Percentiles rank a stretch among this genome's conserved stretches.
phyloP scores from a whole-genome alignment of 2,113 vertebrate species.

The Phodopus roborovskii region DNA sequence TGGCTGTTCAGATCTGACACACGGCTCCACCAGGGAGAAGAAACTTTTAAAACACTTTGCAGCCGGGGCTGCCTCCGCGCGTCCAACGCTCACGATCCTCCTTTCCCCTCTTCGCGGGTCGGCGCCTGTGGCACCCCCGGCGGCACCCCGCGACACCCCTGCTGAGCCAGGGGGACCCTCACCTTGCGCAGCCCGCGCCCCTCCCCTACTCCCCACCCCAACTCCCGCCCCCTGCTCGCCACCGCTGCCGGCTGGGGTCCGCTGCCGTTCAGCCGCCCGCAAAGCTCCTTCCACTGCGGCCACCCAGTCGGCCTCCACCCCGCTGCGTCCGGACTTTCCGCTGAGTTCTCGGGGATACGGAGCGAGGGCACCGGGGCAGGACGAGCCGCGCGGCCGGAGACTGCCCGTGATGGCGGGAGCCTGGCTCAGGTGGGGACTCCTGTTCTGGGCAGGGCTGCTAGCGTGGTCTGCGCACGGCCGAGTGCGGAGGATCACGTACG shows the following conservation, averaged over 20 bases:
- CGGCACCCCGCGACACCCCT: not conserved
- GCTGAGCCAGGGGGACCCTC: conserved; percentile 2
- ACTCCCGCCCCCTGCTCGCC: conserved; percentile 70
- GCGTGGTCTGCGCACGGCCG: conserved; percentile 86
- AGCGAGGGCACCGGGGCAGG: conserved; percentile 40
- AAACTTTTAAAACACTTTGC: conserved; percentile 89
- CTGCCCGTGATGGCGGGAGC: conserved; percentile 87
- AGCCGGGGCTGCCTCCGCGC: conserved; percentile 69
- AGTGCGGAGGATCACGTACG: conserved; percentile 90
- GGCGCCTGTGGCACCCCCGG: conserved; percentile 49
- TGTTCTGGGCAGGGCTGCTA: conserved; percentile 85
- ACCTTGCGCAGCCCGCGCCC: conserved; percentile 64
- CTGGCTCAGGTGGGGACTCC: conserved; percentile 88
- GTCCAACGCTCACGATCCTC: conserved; percentile 42
- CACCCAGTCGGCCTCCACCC: conserved; percentile 75
- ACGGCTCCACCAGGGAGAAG: conserved; percentile 78
- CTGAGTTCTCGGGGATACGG: conserved; percentile 5
- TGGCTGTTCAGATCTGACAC: conserved; percentile 88
- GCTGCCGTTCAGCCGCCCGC: conserved; percentile 69
- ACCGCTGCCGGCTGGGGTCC: conserved; percentile 69
- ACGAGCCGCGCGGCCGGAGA: conserved; percentile 43
- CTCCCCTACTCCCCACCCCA: conserved; percentile 79
- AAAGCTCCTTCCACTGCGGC: conserved; percentile 69
- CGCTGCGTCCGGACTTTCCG: conserved; percentile 60
- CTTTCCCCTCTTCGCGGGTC: conserved; percentile 15